These are phyloP conservation scores for Conger conger DNA, from an alignment of 2,113 vertebrate genomes.

Conservation along the genomic window DNA sequence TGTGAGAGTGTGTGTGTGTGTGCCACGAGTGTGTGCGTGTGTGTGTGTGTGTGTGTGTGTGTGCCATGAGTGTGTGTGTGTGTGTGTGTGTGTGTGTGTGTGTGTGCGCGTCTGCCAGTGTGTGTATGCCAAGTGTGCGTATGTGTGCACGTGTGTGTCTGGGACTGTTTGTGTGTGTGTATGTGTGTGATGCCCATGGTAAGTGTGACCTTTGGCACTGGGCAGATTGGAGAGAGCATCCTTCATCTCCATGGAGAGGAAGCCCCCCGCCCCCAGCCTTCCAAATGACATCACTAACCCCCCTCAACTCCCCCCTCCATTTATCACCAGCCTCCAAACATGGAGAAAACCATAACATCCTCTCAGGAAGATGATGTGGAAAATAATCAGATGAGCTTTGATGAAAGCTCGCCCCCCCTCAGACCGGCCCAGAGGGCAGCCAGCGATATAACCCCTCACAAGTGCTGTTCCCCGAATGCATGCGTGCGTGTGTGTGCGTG, in stretches of 20 bases:
- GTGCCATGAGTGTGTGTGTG: too few relatives aligned
- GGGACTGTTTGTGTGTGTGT: too few relatives aligned
- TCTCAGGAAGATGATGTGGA: conserved; percentile 82
- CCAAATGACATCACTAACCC: conserved; percentile 83
- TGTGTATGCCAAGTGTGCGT: too few relatives aligned
- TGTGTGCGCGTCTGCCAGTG: too few relatives aligned
- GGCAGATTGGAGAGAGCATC: conserved; percentile 45
- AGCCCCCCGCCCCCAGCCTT: conserved; percentile 69
- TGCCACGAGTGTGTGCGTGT: too few relatives aligned
- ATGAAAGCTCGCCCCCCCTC: conserved; percentile 65
- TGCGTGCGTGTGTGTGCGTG: too few relatives aligned
- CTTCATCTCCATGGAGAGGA: conserved; percentile 64
- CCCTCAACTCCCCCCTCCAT: too few relatives aligned
- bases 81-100: too few relatives aligned
- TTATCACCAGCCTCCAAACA: conserved; percentile 76
- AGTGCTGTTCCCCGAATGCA: too few relatives aligned
- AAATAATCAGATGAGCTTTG: conserved; percentile 77
- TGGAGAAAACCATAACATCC: conserved; percentile 83
- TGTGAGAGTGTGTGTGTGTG: too few relatives aligned
- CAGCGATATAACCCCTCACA: conserved; percentile 57
- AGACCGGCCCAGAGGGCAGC: conserved; percentile 58
- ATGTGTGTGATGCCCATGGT: conserved; percentile 60
- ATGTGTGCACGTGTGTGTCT: not conserved
- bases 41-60: too few relatives aligned
- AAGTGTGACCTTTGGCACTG: conserved; percentile 31